Base-by-base conservation (phyloP, 2,888 invertebrate species). In the Heliconius hortense region DNA sequence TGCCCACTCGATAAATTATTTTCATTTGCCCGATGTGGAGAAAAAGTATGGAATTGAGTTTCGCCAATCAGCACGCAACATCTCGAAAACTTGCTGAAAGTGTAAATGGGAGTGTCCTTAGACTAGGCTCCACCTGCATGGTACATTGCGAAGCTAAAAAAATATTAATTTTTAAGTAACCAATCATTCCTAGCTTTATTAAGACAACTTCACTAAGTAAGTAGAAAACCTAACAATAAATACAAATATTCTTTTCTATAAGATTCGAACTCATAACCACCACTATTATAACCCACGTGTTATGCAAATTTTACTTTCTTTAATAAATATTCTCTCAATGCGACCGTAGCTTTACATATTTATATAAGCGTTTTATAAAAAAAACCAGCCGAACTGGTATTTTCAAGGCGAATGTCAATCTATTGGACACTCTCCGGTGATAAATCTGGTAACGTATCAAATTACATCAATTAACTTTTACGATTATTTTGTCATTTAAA, bases 341-440 rank as follows among this genome's bases (percentile, higher is more conserved):
- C 35, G 39, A 26, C 26, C 69, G 24, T 15, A 70, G 70, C 63
- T 26, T 74, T 63, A 70, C 63, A 59, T 28, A 53, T 73, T 75
- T 73, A 78, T 73, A 73, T 76, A 73, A 76, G 53, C 62, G 59
- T 60, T 43, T 64, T 43, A 75, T n/a, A 66, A 67, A 76, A 66
- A 67, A 67, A 77, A 77, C 79, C 73, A 53, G 81, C 73, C 31
- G 21, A 69, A 78, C 81, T 68, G 77, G 80, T 80, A 72, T 77
- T 76, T 77, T 82, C 82, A 82, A 82, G 82, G 82, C 81, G 78
- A 82, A 82, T 82, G 82, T 82, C 82, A 81, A 78, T 77, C 76
- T 70, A 72, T 75, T 77, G 72, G 56, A 74, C 67, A 74, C 70
- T 63, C 56, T 75, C 75, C 73, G 75, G 76, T 75, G 59, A 73